These are phyloP conservation scores for Ormyrus rosae DNA, from an alignment of 2,888 invertebrate species.

Conservation along the genomic window DNA sequence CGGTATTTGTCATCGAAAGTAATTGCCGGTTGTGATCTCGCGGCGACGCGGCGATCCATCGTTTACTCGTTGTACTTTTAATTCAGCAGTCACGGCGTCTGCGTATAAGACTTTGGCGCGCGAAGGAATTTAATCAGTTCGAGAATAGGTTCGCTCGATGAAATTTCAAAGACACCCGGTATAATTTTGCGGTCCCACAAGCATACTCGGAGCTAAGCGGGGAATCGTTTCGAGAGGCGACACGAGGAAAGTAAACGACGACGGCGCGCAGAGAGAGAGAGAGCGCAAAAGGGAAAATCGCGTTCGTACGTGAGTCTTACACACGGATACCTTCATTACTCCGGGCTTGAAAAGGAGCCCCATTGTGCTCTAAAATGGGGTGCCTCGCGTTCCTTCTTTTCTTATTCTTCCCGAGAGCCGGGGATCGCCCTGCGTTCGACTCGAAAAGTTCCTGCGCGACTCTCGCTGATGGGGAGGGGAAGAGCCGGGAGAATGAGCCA, in stretches of 20 bases:
- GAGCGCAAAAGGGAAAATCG: slow-evolving; percentile 32
- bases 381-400: slow-evolving; percentile 59
- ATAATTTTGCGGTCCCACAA: slow-evolving; percentile 20
- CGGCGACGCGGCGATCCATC: too few species aligned
- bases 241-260: too few species aligned
- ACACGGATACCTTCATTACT: slow-evolving; percentile 70
- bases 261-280: too few species aligned
- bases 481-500: neutral
- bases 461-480: neutral
- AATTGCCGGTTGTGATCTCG: too few species aligned
- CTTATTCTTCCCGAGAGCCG: slow-evolving; percentile 9
- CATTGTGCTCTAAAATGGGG: slow-evolving; percentile 70
- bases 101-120: too few species aligned
- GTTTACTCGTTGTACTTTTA: too few species aligned
- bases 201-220: neutral
- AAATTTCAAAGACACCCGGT: slow-evolving; percentile 10
- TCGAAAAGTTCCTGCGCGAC: slow-evolving; percentile 12
- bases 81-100: too few species aligned
- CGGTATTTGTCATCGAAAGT: too few species aligned
- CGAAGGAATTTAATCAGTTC: too few species aligned
- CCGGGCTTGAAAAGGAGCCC: slow-evolving; percentile 66
- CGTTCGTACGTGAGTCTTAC: slow-evolving; percentile 59
- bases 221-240: too few species aligned
- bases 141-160: too few species aligned
- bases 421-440: slow-evolving; percentile 12